These are phyloP conservation scores for Darevskia nairensis DNA, from an alignment of 2,797 vertebrate genomes.

Conservation along the genomic window DNA sequence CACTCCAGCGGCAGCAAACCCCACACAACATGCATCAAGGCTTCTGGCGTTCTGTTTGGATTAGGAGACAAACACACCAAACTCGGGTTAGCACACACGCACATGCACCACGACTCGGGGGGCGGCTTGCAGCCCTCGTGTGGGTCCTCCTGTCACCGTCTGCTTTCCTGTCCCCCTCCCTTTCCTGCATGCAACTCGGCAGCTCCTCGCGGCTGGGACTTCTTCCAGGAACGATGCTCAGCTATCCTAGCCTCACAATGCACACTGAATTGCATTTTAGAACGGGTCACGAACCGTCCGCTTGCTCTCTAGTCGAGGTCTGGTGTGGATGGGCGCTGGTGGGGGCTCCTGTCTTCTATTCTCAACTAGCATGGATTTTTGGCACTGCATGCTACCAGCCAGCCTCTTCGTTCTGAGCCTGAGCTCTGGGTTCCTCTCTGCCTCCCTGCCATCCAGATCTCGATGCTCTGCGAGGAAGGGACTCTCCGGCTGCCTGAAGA, in stretches of 20 bases:
- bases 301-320: background rate
- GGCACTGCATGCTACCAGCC: background rate
- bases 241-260: background rate
- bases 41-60: constrained; percentile 93
- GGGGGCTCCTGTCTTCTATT: background rate
- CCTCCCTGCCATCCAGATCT: background rate
- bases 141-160: background rate
- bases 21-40: constrained; percentile 97
- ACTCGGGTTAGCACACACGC: constrained; percentile 77
- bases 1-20: constrained; percentile 94
- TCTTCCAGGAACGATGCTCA: background rate
- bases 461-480: background rate
- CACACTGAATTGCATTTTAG: background rate
- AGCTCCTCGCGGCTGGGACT: background rate
- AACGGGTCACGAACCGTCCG: no score
- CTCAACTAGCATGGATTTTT: background rate
- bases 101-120: constrained; percentile 68
- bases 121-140: background rate
- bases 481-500: background rate
- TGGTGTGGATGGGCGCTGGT: background rate
- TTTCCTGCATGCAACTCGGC: no score
- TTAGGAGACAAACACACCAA: constrained; percentile 91
- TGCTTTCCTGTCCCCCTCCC: constrained; percentile 18
- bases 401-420: background rate
- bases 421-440: background rate